A percentile compares a stretch with the other conserved stretches of the same genome.
phyloP scores from a whole-genome alignment of 2,888 invertebrate species.

The Chrysolina americana region DNA sequence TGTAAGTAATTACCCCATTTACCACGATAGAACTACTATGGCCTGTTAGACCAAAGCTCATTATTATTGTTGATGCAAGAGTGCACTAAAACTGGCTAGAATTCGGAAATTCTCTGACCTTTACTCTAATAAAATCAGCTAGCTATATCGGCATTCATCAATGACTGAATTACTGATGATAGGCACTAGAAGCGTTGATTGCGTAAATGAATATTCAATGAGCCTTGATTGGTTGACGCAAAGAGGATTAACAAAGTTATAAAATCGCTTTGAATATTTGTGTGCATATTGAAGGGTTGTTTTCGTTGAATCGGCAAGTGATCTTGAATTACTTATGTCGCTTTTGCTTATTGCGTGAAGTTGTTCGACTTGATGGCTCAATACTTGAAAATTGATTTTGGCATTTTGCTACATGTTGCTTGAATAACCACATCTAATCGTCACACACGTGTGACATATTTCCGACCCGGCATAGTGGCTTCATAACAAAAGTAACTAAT shows the following conservation, averaged over 20 bases:
- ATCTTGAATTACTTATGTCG: too few species aligned
- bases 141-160: slow-evolving; percentile 18
- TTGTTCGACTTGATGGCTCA: too few species aligned
- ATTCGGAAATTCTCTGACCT: slow-evolving; percentile 17
- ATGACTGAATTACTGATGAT: slow-evolving; percentile 19
- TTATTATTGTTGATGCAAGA: slow-evolving; percentile 42
- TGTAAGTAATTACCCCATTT: slow-evolving; percentile 69
- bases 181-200: slow-evolving; percentile 14
- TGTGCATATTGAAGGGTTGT: too few species aligned
- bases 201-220: slow-evolving; percentile 10
- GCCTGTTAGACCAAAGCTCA: slow-evolving; percentile 41
- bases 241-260: not conserved
- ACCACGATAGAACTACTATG: slow-evolving; percentile 47
- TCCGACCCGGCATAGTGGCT: too few species aligned
- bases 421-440: too few species aligned
- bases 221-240: not conserved
- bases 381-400: too few species aligned
- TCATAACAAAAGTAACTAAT: too few species aligned
- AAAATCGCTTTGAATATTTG: too few species aligned
- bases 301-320: too few species aligned
- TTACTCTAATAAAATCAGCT: slow-evolving; percentile 7
- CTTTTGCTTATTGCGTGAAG: too few species aligned
- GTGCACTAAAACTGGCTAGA: slow-evolving; percentile 38
- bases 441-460: too few species aligned
- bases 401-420: too few species aligned